Base-by-base conservation (phyloP, 2,113 vertebrate species). In the human (Homo sapiens) region DNA sequence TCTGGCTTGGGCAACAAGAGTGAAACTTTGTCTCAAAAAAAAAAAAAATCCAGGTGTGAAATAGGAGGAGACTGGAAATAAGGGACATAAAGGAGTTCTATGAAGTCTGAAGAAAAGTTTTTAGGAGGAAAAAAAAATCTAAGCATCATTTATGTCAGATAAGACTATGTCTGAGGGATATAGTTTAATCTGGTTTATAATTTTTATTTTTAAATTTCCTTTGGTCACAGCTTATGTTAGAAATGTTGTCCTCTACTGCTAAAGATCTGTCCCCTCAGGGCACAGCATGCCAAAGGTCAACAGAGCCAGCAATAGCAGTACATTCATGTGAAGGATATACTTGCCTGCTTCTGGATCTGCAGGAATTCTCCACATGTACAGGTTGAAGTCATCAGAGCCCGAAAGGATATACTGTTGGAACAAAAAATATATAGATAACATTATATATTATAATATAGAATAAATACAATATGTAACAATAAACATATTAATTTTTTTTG, bases 321-420 rank as follows among this genome's bases (percentile, higher is more conserved):
- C 45, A 16, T 66, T 96, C 23, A 76, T 1, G 23, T 9, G 38
- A 32, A 43, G 27, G 64, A 59, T 73, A 61, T 12, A 97, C 98
- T 98, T 94, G 99, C 99, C 99, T 98, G 99, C 99, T 99, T 99
- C 99, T 66, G 99, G 99, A 96, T 99, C 99, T 94, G 99, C 99
- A 79, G 99, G 99, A 97, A 99, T 99, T 98, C 99, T 99, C 99
- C 99, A 99, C 99, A 99, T 99, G 98, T 99, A 99, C 81, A 99
- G 99, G 98, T 99, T 99, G 98, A 99, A 99, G 98, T 99, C 99
- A 97, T 99, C 99, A 43, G 99, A 99, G 55, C 99, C 99, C 66
- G 99, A 99, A 96, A 99, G 98, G 98, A 99, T 99, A 97, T 99
- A 99, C 99, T 99, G 98, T 98, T 98, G 96, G 94, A 97, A 97